These are phyloP conservation scores for Tethea ocularis DNA, from an alignment of 2,888 invertebrate genomes.

Conservation along the genomic window DNA sequence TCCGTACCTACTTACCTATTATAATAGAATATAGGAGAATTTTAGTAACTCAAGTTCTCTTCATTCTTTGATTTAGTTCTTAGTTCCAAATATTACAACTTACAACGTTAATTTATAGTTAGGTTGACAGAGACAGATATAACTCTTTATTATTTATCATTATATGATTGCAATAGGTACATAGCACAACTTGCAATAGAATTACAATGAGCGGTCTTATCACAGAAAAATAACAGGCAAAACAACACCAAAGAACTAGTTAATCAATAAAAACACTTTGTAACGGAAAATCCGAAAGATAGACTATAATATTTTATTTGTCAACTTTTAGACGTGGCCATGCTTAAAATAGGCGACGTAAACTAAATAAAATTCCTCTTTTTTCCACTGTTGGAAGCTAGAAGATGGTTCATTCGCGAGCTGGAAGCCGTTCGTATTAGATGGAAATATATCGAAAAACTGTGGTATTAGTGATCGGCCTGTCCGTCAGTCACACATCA, in stretches of 20 bases:
- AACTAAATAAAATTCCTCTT: slow-evolving; percentile 68
- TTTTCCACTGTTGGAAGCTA: slow-evolving; percentile 48
- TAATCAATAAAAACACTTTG: background rate
- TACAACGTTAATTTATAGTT: no score
- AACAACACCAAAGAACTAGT: background rate
- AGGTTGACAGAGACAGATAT: no score
- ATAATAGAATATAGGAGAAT: no score
- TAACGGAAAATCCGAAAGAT: slow-evolving; percentile 14
- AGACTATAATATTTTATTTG: slow-evolving; percentile 41
- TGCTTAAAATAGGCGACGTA: slow-evolving; percentile 67
- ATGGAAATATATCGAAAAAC: slow-evolving; percentile 14
- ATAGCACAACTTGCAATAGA: no score
- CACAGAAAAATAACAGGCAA: background rate
- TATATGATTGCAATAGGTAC: no score
- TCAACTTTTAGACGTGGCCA: slow-evolving; percentile 52
- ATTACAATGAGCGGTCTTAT: no score
- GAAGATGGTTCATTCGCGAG: slow-evolving; percentile 56
- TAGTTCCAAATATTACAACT: no score
- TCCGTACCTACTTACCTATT: no score
- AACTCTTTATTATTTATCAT: no score
- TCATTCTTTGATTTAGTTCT: no score
- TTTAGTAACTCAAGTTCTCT: no score
- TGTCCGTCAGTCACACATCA: slow-evolving; percentile 36
- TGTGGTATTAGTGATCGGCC: slow-evolving; percentile 13
- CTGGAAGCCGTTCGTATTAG: slow-evolving; percentile 58